These are phyloP conservation scores for Lucinisca nassula DNA, from an alignment of 2,888 invertebrate genomes.

Conservation along the genomic window DNA sequence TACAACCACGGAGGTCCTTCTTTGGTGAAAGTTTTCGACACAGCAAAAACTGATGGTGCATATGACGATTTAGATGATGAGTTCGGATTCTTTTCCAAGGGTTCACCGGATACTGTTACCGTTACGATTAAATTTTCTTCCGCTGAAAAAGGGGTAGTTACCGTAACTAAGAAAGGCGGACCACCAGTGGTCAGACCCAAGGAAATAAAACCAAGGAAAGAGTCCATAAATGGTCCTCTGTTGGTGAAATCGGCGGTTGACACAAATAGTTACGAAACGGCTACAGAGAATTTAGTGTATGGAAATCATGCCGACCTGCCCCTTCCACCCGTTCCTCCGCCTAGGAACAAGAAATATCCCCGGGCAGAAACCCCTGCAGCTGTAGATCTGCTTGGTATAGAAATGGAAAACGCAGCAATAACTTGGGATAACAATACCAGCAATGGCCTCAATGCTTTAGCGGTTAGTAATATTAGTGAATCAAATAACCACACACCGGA, in stretches of 20 bases:
- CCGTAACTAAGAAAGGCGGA: constrained; percentile 36
- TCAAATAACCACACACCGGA: too few relatives aligned
- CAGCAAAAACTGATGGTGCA: constrained; percentile 39
- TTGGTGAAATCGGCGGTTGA: background rate
- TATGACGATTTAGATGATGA: constrained; percentile 36
- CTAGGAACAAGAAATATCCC: background rate
- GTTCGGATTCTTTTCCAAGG: constrained; percentile 33
- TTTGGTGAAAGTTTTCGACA: constrained; percentile 58
- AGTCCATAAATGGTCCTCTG: background rate
- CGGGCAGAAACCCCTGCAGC: background rate
- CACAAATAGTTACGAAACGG: background rate
- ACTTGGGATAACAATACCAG: background rate
- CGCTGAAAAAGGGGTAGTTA: constrained; percentile 39
- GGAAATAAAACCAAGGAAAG: background rate
- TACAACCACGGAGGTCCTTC: background rate
- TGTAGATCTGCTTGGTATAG: background rate
- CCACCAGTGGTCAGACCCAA: background rate
- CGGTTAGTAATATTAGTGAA: background rate
- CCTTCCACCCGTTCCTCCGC: background rate
- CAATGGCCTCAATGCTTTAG: background rate
- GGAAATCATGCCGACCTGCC: background rate
- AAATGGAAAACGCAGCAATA: background rate
- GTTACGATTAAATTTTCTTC: constrained; percentile 62
- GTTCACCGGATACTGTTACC: constrained; percentile 59
- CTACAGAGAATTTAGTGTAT: background rate